These are phyloP conservation scores for Nasonia longicornis DNA, from an alignment of 1,140 invertebrate genomes.

Conservation along the genomic window DNA sequence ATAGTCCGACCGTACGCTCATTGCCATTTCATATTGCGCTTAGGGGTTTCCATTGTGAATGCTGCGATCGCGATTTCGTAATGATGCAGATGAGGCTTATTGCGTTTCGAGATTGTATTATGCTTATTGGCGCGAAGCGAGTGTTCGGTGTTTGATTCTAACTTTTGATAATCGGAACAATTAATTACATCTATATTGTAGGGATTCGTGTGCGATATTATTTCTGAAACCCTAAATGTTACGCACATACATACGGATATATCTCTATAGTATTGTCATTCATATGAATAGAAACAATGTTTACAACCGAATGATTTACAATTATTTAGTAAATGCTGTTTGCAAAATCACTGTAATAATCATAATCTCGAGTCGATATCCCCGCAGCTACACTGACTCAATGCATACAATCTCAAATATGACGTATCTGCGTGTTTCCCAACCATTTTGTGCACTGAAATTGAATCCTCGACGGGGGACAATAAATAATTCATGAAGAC, in stretches of 20 bases:
- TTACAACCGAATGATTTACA: background rate
- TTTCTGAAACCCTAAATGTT: no score
- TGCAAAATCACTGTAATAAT: background rate
- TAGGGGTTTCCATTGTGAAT: background rate
- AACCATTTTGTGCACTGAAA: background rate
- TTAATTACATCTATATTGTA: no score
- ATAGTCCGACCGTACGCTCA: background rate
- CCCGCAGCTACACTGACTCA: background rate
- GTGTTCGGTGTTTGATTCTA: background rate
- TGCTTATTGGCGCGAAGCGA: background rate
- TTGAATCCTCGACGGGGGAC: background rate
- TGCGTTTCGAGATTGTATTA: background rate
- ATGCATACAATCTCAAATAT: background rate
- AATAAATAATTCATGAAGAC: slow-evolving; percentile 26
- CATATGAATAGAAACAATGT: no score
- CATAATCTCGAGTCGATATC: slow-evolving; percentile 8
- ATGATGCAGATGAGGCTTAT: background rate
- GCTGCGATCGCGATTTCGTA: background rate
- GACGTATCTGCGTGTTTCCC: background rate
- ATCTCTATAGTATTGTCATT: no score
- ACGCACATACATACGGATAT: no score
- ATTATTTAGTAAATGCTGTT: background rate
- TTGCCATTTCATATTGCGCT: background rate
- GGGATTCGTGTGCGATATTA: background rate
- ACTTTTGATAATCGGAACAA: no score